Evolutionary conservation across 1,140 invertebrate genomes (phyloP).

Genomic region (Conopomorpha cramerella): DNA sequence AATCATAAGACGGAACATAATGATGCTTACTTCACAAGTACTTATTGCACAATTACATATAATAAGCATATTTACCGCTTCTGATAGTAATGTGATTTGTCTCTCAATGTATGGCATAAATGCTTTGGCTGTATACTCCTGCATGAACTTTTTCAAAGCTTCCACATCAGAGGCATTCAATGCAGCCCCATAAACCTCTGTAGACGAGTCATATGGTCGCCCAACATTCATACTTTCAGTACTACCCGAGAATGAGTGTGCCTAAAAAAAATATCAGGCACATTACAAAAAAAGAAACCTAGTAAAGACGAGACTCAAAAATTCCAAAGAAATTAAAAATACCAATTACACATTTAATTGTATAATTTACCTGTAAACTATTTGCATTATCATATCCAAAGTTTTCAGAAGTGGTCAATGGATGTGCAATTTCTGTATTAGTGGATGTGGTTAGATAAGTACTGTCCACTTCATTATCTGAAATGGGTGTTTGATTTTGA

Average conservation of each 20-base stretch:
- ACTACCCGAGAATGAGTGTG: constrained; percentile 59
- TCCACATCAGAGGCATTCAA: constrained; percentile 83
- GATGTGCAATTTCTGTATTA: constrained; percentile 29
- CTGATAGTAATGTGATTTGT: constrained; percentile 81
- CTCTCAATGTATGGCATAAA: constrained; percentile 89
- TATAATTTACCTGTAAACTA: constrained; percentile 65
- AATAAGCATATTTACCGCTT: constrained; percentile 66
- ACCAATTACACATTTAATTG: no score
- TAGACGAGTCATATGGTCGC: constrained; percentile 64
- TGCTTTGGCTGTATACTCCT: constrained; percentile 86
- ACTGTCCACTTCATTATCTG: constrained; percentile 15
- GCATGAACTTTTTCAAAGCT: constrained; percentile 80
- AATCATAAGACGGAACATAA: no score
- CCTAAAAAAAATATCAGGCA: constrained; percentile 21
- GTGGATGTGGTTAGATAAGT: constrained; percentile 8
- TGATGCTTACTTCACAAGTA: no score
- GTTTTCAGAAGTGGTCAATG: constrained; percentile 33
- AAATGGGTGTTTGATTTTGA: no score
- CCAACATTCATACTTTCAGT: constrained; percentile 64
- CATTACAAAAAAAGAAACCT: neutral
- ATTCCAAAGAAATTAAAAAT: no score
- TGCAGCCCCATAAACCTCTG: constrained; percentile 70
- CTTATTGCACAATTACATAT: constrained; percentile 2
- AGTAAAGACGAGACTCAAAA: no score
- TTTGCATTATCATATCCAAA: constrained; percentile 62